Base-by-base conservation (phyloP, 1,140 invertebrate genomes). In the Ectropis grisescens region DNA sequence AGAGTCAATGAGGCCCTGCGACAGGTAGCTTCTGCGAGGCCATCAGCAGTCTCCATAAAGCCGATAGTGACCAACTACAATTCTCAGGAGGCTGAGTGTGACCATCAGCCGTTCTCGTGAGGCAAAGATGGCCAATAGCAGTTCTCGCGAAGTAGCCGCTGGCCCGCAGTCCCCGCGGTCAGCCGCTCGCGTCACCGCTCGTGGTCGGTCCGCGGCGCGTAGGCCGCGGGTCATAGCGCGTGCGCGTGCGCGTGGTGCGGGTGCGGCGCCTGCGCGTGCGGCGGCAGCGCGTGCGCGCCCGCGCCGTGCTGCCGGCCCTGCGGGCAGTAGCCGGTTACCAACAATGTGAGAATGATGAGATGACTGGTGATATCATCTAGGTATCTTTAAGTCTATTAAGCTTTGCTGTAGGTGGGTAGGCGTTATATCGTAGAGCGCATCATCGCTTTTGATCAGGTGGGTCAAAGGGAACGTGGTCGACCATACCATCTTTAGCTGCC, bases 231-330 rank as follows among this genome's bases (percentile, higher is more conserved):
- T 76, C 71, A 76, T 35, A 76, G 65, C 25, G 74, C 70, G 37
- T 74, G 72, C 43, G 72, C 60, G 40, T 75, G 74, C 49, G 70
- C 53, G 44, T 67, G 59, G 24, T 57, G 60, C 16, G 52, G 46
- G 15, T 60, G 51, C 23, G 62, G 56, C 41, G 48, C 58, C 43
- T 65, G 74, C 33, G 65, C 52, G 6, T 45, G 50, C 39, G 61
- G 66, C 1, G 56, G 49, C 8, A 69, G 39, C n/a, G 46, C 47
- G 47, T 78, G 69, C 11, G 58, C 50, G 24, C 53, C 47, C 8
- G 52, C 50, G 10, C 62, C 47, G 45, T 74, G 72, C 51, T 74
- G 72, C 1, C 72, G 65, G 29, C 65, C 71, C 69, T 76, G 56
- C 0, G 25, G 14, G 31, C 5, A 30, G 15, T n/a, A 26, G 15